Evolutionary conservation across 2,113 vertebrate species (phyloP).

Genomic region (Entelurus aequoreus): DNA sequence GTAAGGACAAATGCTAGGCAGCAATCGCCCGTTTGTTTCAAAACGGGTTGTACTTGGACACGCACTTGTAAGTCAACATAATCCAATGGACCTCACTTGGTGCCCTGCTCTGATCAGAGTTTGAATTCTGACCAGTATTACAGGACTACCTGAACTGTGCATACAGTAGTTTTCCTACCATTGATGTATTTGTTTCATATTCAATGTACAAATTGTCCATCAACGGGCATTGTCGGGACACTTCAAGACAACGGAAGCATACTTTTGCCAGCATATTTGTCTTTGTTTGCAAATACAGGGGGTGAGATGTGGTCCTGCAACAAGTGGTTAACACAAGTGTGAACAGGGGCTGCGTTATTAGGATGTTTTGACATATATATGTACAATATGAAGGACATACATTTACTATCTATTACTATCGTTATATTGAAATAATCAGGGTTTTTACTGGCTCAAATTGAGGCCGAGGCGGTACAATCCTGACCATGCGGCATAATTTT

Average conservation of each 20-base stretch:
- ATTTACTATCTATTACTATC: no score
- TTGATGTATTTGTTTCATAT: background rate
- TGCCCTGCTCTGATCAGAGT: background rate
- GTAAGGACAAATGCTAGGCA: conserved; percentile 4
- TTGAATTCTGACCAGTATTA: no score
- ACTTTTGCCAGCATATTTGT: background rate
- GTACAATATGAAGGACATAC: no score
- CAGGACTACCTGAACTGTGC: no score
- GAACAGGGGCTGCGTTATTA: background rate
- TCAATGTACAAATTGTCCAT: background rate
- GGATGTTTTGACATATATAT: background rate
- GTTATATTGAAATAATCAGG: no score
- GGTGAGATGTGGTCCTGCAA: background rate
- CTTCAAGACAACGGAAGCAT: background rate
- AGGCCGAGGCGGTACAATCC: no score
- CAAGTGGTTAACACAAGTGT: background rate
- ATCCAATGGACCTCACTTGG: background rate
- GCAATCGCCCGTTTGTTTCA: background rate
- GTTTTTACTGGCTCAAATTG: no score
- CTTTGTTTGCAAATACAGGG: background rate
- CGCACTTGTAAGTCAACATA: background rate
- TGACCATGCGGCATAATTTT: no score
- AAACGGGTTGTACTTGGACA: conserved; percentile 4
- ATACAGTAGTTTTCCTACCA: background rate
- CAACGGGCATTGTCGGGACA: background rate